Conservation (phyloP, 2,113 vertebrate genomes). For the Thymallus thymallus region DNA sequence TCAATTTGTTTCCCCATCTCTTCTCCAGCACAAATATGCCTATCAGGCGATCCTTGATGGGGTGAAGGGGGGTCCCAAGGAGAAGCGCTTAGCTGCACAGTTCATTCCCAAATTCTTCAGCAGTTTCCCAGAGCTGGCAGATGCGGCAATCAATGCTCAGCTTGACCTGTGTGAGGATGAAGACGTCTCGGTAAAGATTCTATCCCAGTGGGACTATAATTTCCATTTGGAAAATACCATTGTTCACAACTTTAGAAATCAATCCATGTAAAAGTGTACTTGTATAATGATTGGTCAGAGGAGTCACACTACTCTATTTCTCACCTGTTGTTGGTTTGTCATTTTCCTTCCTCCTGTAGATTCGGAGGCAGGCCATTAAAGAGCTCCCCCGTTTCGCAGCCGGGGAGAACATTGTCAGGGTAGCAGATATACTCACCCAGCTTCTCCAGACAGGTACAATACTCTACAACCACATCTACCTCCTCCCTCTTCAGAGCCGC, state of each 20-base stretch:
- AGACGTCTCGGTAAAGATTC: slow-evolving; percentile 90
- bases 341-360: slow-evolving; percentile 69
- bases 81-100: slow-evolving; percentile 95
- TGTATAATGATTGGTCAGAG: too few relatives aligned
- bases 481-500: too few relatives aligned
- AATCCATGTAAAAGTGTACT: too few relatives aligned
- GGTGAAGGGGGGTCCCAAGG: slow-evolving; percentile 95
- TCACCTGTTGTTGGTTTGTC: too few relatives aligned
- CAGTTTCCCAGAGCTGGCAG: slow-evolving; percentile 93
- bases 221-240: too few relatives aligned
- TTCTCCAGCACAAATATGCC: slow-evolving; percentile 90
- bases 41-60: slow-evolving; percentile 94
- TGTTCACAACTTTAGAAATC: too few relatives aligned
- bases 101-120: slow-evolving; percentile 99
- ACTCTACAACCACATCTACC: too few relatives aligned
- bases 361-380: slow-evolving; percentile 95
- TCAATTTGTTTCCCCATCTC: slow-evolving; percentile 18
- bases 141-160: slow-evolving; percentile 95
- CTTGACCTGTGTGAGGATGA: slow-evolving; percentile 98
- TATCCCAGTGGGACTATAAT: not conserved
- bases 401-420: slow-evolving; percentile 92
- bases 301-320: too few relatives aligned
- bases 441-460: slow-evolving; percentile 92
- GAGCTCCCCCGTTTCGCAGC: slow-evolving; percentile 95
- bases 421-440: slow-evolving; percentile 95